Conservation (phyloP, 2,113 vertebrate genomes). For the Rana temporaria region DNA sequence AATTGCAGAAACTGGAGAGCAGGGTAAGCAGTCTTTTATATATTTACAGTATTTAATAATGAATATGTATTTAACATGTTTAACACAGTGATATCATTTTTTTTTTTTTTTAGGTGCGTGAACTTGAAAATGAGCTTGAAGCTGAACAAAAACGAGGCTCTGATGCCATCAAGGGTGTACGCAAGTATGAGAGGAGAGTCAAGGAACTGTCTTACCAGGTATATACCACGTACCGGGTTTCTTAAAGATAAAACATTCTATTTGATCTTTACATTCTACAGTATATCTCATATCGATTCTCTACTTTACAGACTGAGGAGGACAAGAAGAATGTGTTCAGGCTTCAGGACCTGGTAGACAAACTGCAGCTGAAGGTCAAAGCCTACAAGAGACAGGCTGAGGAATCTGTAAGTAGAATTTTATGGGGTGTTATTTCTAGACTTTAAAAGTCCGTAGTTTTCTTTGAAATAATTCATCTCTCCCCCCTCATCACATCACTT, state of each 20-base stretch:
- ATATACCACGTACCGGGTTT: background rate
- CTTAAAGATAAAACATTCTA: background rate
- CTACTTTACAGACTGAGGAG: conserved; percentile 75
- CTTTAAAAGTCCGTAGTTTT: too few relatives aligned
- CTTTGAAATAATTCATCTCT: background rate
- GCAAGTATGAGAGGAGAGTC: conserved; percentile 68
- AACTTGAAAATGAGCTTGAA: conserved; percentile 73
- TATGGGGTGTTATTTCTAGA: too few relatives aligned
- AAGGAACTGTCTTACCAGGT: conserved; percentile 74
- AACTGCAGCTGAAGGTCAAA: conserved; percentile 86
- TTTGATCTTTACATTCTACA: background rate
- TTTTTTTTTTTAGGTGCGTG: conserved; percentile 64
- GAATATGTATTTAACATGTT: background rate
- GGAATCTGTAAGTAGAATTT: conserved; percentile 74
- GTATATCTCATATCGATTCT: background rate
- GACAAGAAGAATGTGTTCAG: conserved; percentile 82
- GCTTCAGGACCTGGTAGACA: conserved; percentile 85
- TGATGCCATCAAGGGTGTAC: conserved; percentile 67
- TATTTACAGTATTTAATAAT: background rate
- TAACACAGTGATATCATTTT: background rate
- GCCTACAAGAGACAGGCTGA: conserved; percentile 83
- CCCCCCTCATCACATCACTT: too few relatives aligned
- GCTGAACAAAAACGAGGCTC: conserved; percentile 68
- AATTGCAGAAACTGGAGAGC: conserved; percentile 71
- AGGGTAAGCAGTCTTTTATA: conserved; percentile 63